Conservation (phyloP, 2,888 invertebrate species). For the Nemotelus pantherinus region DNA sequence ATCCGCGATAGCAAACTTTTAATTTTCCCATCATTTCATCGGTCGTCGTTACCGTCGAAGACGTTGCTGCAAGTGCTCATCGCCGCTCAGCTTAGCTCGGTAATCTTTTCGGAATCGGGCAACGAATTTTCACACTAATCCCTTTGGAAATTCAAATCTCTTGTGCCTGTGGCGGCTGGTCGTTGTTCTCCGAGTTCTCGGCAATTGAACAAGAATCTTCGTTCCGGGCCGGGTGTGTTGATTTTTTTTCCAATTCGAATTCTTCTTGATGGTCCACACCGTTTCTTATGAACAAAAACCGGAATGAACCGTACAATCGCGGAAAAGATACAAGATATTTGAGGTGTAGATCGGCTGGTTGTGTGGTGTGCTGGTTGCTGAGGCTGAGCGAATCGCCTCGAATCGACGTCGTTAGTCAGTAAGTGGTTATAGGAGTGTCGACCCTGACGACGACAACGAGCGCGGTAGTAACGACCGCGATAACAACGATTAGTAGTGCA, state of each 20-base stretch:
- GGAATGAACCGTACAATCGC: constrained; percentile 39
- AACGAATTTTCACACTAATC: too few species aligned
- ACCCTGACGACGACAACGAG: not conserved
- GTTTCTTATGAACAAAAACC: constrained; percentile 34
- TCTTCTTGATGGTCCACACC: not conserved
- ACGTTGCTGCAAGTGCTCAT: not conserved
- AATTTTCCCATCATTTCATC: too few species aligned
- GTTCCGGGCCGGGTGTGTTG: too few species aligned
- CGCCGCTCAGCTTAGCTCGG: too few species aligned
- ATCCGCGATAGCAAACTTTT: not conserved
- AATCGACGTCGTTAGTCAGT: too few species aligned
- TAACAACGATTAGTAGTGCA: not conserved
- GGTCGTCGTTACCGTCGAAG: not conserved
- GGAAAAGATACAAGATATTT: constrained; percentile 18
- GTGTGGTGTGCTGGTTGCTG: not conserved
- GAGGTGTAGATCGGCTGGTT: not conserved
- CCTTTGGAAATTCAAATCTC: too few species aligned
- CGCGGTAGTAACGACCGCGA: constrained; percentile 14
- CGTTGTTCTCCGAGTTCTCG: too few species aligned
- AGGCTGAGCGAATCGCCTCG: constrained; percentile 8
- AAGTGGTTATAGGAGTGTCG: not conserved
- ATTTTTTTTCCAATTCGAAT: too few species aligned
- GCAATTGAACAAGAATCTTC: too few species aligned
- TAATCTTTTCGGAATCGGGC: too few species aligned
- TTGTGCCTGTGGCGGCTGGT: too few species aligned